Evolutionary conservation across 2,797 vertebrate species (phyloP), one percentile per base, ranked within the genome.

Genomic region (Poliocrania exsul): DNA sequence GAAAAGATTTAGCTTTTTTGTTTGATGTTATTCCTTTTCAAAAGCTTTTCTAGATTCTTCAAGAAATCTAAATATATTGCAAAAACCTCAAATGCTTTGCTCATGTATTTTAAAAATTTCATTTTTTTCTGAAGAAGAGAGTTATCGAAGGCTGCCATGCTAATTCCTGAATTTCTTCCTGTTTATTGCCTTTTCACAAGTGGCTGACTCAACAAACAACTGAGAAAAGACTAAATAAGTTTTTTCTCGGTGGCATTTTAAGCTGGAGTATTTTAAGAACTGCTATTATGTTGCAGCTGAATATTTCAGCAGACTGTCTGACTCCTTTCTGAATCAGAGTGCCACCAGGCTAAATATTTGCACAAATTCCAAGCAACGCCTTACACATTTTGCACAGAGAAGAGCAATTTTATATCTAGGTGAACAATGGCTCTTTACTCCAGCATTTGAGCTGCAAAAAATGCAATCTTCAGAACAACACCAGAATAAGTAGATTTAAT

Each of bases 191-290:
- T 50, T 86, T 86, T 95, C 12, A 13, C 58, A 94, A 96, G 73
- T 50, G 69, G 75, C 75, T 93, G 93, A 93, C 80, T 93, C 93
- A 94, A 96, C 80, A 88, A 53, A 81, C 78, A 42, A 82, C 57
- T 69, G 81, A 86, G 65, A 97, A 95, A 96, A 88, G 94, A 90
- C 70, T 78, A 85, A 88, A 29, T 84, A 57, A 88, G 71, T 72
- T 79, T 84, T 89, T 24, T 86, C 54, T 66, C 79, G 44, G 71
- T 77, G 58, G 72, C 90, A 94, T 93, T 94, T 89, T 94, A 94
- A 96, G 70, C 69, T 57, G 31, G 31, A 81, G 54, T 93, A 94
- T 92, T 92, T 85, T 94, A 97, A 87, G 88, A 91, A 94, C 54
- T 81, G 35, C 83, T 84, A 57, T 90, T 95, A 94, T 51, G 70